Evolutionary conservation across 2,888 invertebrate genomes (phyloP).

Genomic region (Cheilosia urbana): DNA sequence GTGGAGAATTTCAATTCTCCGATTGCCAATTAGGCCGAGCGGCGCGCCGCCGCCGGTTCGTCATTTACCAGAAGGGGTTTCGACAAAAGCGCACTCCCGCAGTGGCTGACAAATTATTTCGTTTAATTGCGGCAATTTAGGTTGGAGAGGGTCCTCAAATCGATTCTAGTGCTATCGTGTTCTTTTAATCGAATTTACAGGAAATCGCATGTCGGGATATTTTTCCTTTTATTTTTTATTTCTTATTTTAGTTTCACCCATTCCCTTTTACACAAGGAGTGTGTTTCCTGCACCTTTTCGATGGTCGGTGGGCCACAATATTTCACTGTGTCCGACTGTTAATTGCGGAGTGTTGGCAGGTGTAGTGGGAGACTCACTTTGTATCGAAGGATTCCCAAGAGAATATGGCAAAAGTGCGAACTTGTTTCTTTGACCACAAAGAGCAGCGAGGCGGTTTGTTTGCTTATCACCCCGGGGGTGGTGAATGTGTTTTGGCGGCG

Average conservation of each 20-base stretch:
- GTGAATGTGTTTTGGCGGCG: neutral
- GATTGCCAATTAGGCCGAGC: conserved; percentile 31
- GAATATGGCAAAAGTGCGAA: conserved; percentile 35
- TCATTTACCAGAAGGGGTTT: neutral
- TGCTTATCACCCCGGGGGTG: neutral
- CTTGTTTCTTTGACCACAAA: conserved; percentile 39
- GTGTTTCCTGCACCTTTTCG: conserved; percentile 1
- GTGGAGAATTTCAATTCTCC: conserved; percentile 48
- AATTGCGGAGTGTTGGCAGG: conserved; percentile 29
- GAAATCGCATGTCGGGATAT: conserved; percentile 60
- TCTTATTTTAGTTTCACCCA: too few relatives aligned
- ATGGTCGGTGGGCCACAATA: conserved; percentile 8
- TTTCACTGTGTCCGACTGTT: conserved; percentile 28
- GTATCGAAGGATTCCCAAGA: conserved; percentile 36
- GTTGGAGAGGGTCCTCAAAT: conserved; percentile 40
- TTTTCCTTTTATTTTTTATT: conserved; percentile 2
- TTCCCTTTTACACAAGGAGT: neutral
- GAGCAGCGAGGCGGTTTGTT: conserved; percentile 51
- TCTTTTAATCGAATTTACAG: conserved; percentile 55
- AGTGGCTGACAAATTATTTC: conserved; percentile 58
- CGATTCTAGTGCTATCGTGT: conserved; percentile 52
- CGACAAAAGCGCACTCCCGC: neutral
- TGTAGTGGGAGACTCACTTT: neutral
- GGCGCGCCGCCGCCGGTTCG: neutral
- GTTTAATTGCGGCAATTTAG: conserved; percentile 58